Evolutionary conservation across 2,888 invertebrate genomes (phyloP).

Genomic region (Yponomeuta malinellus): DNA sequence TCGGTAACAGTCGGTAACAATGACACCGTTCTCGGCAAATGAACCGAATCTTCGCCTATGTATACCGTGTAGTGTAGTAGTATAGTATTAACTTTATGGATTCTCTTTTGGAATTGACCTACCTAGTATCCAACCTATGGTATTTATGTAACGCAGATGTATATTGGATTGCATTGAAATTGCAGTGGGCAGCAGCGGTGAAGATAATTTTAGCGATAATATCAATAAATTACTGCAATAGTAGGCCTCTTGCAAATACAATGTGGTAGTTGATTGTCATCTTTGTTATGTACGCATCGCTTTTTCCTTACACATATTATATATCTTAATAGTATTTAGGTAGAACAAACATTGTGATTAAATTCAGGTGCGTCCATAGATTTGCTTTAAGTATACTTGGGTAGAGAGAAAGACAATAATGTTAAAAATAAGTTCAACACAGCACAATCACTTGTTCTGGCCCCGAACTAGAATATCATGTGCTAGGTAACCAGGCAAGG

Average conservation of each 20-base stretch:
- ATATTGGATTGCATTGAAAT: not conserved
- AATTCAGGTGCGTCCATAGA: too few species aligned
- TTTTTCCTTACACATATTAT: not conserved
- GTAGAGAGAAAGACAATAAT: too few species aligned
- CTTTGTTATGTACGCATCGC: not conserved
- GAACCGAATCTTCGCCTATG: too few species aligned
- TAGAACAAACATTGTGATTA: not conserved
- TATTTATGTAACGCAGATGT: not conserved
- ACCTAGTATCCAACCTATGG: not conserved
- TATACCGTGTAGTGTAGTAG: too few species aligned
- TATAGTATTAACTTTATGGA: too few species aligned
- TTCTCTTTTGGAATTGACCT: not conserved
- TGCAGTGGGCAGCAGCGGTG: not conserved
- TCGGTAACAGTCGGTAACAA: too few species aligned
- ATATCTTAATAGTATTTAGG: not conserved
- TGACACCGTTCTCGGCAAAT: too few species aligned
- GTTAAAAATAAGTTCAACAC: too few species aligned
- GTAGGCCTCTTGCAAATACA: not conserved
- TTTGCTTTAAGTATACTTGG: too few species aligned
- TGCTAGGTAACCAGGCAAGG: too few species aligned
- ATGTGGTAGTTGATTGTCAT: not conserved
- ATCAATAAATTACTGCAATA: not conserved
- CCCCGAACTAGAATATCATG: too few species aligned
- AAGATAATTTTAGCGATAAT: not conserved
- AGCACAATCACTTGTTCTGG: too few species aligned